Evolutionary conservation across 2,113 vertebrate species (phyloP).

Genomic region (human (Homo sapiens)): DNA sequence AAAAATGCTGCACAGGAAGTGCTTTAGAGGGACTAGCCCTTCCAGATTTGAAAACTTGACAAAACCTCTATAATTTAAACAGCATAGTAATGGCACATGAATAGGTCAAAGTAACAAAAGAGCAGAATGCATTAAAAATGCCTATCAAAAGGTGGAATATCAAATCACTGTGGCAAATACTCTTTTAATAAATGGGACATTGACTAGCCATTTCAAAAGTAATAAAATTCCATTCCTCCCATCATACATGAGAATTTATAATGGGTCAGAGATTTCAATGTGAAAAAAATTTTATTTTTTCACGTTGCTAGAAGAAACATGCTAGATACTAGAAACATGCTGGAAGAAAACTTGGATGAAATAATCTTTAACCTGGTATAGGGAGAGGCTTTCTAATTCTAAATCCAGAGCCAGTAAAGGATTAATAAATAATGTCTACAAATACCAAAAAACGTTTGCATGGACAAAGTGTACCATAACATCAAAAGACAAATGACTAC

Average conservation of each 20-base stretch:
- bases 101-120: background rate
- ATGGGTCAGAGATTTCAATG: background rate
- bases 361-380: background rate
- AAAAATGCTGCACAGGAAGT: background rate
- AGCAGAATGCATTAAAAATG: background rate
- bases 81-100: background rate
- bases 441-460: background rate
- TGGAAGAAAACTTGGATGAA: background rate
- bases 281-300: background rate
- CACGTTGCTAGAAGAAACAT: no score
- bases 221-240: background rate
- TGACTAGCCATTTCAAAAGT: background rate
- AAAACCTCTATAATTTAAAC: background rate
- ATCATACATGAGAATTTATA: background rate
- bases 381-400: background rate
- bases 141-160: background rate
- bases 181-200: background rate
- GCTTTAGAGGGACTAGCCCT: background rate
- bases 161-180: background rate
- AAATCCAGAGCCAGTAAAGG: background rate
- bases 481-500: background rate
- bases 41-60: background rate
- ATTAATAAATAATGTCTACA: background rate
- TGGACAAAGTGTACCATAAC: background rate
- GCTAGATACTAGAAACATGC: background rate